Evolutionary conservation across 2,888 invertebrate species (phyloP).

Genomic region (Drosophila multiciliata): DNA sequence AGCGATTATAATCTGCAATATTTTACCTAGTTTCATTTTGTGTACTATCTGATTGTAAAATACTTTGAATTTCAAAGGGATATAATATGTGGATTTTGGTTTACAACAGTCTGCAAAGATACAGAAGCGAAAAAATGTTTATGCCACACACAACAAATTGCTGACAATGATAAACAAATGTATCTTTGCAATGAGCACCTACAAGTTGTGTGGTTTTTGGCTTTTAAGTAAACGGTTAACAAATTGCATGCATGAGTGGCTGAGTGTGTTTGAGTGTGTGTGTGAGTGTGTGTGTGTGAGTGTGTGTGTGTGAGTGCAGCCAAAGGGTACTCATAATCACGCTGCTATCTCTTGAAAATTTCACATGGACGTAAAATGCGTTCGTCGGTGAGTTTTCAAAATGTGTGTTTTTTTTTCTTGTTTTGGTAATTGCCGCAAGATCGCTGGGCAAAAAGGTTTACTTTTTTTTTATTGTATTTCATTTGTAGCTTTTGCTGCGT

Average conservation of each 20-base stretch:
- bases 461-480: slow-evolving; percentile 32
- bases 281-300: slow-evolving; percentile 14
- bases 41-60: not conserved
- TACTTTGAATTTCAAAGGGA: not conserved
- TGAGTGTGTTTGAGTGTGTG: slow-evolving; percentile 19
- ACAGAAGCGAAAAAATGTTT: slow-evolving; percentile 19
- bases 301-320: slow-evolving; percentile 32
- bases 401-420: slow-evolving; percentile 6
- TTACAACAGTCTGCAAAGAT: not conserved
- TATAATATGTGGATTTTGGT: not conserved
- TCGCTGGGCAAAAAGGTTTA: slow-evolving; percentile 26
- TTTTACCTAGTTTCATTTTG: not conserved
- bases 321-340: slow-evolving; percentile 24
- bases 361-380: slow-evolving; percentile 58
- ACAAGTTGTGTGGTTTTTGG: slow-evolving; percentile 31
- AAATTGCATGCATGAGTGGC: slow-evolving; percentile 40
- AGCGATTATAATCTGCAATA: not conserved
- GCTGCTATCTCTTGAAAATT: slow-evolving; percentile 39
- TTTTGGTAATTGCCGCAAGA: slow-evolving; percentile 39
- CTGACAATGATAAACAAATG: slow-evolving; percentile 15
- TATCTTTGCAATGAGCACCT: slow-evolving; percentile 18
- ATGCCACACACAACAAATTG: slow-evolving; percentile 8
- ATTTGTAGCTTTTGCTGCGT: slow-evolving; percentile 19
- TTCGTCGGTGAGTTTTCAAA: slow-evolving; percentile 44
- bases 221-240: slow-evolving; percentile 21